Percentiles rank a stretch among this genome's conserved stretches.
Evolutionary conservation across 1,140 invertebrate species (phyloP).

Genomic region (Nymphalis io): DNA sequence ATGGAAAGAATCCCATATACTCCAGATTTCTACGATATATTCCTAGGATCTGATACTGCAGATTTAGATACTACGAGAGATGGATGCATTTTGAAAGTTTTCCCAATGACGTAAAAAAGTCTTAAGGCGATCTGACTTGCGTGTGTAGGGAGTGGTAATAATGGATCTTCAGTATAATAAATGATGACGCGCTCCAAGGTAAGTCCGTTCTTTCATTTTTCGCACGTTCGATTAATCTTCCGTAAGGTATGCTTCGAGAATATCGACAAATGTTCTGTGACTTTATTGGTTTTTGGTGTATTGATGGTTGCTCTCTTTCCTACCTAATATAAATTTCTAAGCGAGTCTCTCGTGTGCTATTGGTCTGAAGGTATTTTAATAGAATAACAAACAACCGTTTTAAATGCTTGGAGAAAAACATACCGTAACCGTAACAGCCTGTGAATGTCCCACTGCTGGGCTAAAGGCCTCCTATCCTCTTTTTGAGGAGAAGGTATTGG

Average conservation of each 20-base stretch:
- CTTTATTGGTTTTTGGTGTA: slow-evolving; percentile 37
- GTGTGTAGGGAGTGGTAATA: slow-evolving; percentile 22
- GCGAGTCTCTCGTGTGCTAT: slow-evolving; percentile 13
- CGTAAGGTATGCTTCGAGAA: slow-evolving; percentile 31
- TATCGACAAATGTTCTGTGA: slow-evolving; percentile 38
- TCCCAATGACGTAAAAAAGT: neutral
- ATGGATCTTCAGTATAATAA: slow-evolving; percentile 29
- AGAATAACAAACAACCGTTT: neutral
- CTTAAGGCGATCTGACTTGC: slow-evolving; percentile 7
- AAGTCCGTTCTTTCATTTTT: slow-evolving; percentile 36
- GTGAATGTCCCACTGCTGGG: too few species aligned
- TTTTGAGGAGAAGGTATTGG: too few species aligned
- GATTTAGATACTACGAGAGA: neutral
- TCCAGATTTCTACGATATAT: too few species aligned
- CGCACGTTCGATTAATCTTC: slow-evolving; percentile 38
- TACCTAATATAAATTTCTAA: slow-evolving; percentile 20
- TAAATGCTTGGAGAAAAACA: neutral
- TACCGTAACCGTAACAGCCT: too few species aligned
- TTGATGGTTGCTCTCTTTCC: slow-evolving; percentile 21
- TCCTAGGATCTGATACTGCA: neutral
- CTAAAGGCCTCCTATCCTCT: too few species aligned
- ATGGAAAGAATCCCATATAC: too few species aligned
- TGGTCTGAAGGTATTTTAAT: neutral
- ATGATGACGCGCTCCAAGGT: slow-evolving; percentile 30
- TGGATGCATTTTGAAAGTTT: neutral